Base-by-base conservation (phyloP, 2,888 invertebrate genomes). In the Hartigia nigra region DNA sequence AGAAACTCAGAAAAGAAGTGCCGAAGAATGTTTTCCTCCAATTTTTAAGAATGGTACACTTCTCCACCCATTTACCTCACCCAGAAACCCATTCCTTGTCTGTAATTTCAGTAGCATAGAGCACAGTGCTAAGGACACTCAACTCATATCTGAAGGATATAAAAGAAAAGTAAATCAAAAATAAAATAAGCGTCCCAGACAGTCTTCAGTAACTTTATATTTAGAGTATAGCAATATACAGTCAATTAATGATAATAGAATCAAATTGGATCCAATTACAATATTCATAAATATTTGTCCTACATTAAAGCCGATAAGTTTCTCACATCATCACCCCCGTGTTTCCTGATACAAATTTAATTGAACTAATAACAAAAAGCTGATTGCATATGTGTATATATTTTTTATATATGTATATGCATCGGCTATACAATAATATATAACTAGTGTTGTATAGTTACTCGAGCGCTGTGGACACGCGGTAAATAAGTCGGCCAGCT, bases 401-500 rank as follows among this genome's bases (percentile, higher is more conserved):
- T n/a, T n/a, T n/a, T n/a, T n/a, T n/a, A n/a, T 34, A 34, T 55
- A 55, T 55, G 9, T 55, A 23, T 55, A 55, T 55, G 55, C 55
- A 55, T 55, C 23, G 9, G 55, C 23, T 9, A 55, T 55, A 55
- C 23, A 55, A 55, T 55, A 55, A 55, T 55, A 55, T 55, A 55
- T 23, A 55, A 55, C 55, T 23, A 55, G 55, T 23, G 12, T 72
- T 70, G 74, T 69, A 82, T 83, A 84, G 80, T 85, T 83, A 83
- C 80, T 81, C 76, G 80, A 81, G 70, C 77, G 74, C 80, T 77
- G 81, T 74, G 76, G 81, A 79, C 76, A 78, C 69, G 81, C 78
- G 79, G 76, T 75, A 74, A 81, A 80, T 74, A 82, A 78, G 81
- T 78, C 74, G 70, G 81, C 80, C 80, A 77, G 79, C 72, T 82